These are phyloP conservation scores for Conger conger DNA, from an alignment of 2,113 vertebrate genomes.

Conservation along the genomic window DNA sequence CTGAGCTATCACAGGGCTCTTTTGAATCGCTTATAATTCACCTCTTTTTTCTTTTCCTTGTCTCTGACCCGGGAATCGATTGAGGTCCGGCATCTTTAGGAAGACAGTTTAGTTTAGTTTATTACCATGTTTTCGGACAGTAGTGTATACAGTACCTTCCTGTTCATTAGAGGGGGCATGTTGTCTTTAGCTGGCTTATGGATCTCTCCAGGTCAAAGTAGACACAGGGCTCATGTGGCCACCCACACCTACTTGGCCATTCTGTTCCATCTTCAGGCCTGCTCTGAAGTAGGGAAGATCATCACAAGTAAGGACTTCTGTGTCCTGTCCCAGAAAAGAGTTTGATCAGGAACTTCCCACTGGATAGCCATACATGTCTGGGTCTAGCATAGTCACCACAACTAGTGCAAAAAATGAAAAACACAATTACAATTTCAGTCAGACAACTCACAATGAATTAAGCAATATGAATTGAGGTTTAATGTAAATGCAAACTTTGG, in stretches of 20 bases:
- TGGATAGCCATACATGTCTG: not conserved
- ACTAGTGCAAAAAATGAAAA: not conserved
- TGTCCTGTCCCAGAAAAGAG: not conserved
- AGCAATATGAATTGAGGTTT: too few species aligned
- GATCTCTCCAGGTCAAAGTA: not conserved
- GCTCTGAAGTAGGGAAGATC: not conserved
- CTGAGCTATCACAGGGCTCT: not conserved
- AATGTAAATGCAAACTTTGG: too few species aligned
- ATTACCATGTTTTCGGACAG: not conserved
- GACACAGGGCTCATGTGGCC: not conserved
- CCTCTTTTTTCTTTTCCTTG: too few species aligned
- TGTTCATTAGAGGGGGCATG: slow-evolving; percentile 14
- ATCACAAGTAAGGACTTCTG: not conserved
- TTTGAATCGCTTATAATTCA: too few species aligned
- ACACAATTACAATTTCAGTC: too few species aligned
- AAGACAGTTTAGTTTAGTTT: not conserved
- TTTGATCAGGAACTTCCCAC: not conserved
- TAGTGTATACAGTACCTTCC: not conserved
- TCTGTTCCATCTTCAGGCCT: not conserved
- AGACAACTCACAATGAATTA: not conserved
- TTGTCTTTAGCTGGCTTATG: not conserved
- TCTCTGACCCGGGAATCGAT: too few species aligned
- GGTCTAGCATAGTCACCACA: not conserved
- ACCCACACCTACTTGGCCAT: not conserved
- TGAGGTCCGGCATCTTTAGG: too few species aligned